phyloP scores from a whole-genome alignment of 1,140 invertebrate species.

The Euwallacea fornicatus region DNA sequence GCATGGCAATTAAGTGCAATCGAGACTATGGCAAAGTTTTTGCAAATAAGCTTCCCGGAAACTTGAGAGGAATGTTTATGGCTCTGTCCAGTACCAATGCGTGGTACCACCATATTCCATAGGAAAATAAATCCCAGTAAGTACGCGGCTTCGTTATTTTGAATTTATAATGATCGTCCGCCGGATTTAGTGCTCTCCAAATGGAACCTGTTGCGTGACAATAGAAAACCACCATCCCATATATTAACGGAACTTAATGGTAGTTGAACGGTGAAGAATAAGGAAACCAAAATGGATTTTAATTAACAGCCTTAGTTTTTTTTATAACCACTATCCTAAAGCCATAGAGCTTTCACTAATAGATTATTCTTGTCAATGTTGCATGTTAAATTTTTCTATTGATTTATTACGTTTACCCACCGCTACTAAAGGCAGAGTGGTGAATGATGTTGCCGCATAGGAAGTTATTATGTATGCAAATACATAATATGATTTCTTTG shows the following conservation, averaged over 20 bases:
- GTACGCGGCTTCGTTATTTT: constrained; percentile 22
- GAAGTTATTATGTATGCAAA: background rate
- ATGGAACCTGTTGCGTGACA: constrained; percentile 12
- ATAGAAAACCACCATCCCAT: background rate
- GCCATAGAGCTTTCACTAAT: too few species aligned
- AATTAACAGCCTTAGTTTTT: background rate
- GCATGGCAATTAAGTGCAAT: too few species aligned
- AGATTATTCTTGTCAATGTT: too few species aligned
- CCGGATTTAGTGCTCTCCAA: background rate
- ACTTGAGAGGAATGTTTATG: background rate
- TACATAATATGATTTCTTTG: background rate
- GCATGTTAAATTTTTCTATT: too few species aligned
- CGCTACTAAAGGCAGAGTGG: too few species aligned
- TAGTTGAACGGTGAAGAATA: constrained; percentile 5
- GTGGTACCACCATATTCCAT: background rate
- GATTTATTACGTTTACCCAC: too few species aligned
- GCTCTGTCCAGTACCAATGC: background rate
- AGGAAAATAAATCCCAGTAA: constrained; percentile 3
- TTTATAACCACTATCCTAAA: too few species aligned
- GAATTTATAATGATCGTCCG: constrained; percentile 21
- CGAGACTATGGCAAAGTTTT: too few species aligned
- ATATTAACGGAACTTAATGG: background rate
- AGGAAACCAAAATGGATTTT: constrained; percentile 4
- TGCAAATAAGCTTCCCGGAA: constrained; percentile 5
- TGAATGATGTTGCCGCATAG: too few species aligned